Evolutionary conservation across 2,113 vertebrate species (phyloP).

Genomic region (Coregonus clupeaformis): DNA sequence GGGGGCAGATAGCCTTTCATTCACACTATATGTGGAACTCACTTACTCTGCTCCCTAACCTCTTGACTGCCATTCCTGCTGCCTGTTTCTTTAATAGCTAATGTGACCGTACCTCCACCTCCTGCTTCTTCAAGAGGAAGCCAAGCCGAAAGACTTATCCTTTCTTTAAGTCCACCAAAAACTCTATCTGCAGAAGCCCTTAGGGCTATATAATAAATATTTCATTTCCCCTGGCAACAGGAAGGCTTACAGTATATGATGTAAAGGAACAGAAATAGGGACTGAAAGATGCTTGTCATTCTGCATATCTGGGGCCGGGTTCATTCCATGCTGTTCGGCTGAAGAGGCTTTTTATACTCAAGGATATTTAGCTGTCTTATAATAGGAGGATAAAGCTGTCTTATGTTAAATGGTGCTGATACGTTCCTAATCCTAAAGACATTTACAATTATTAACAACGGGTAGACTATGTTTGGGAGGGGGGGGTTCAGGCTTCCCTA

Average conservation of each 20-base stretch:
- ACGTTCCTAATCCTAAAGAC: not conserved
- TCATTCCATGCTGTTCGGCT: slow-evolving; percentile 11
- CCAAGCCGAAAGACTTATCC: slow-evolving; percentile 57
- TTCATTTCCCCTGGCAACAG: slow-evolving; percentile 76
- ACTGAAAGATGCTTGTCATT: slow-evolving; percentile 56
- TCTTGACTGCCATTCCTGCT: slow-evolving; percentile 22
- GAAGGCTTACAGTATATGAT: slow-evolving; percentile 62
- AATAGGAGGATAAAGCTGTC: not conserved
- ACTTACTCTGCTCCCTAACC: not conserved
- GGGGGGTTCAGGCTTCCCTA: too few species aligned
- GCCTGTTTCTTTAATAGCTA: not conserved
- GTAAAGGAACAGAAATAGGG: slow-evolving; percentile 53
- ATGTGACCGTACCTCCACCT: slow-evolving; percentile 49
- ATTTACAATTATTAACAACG: too few species aligned
- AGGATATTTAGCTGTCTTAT: not conserved
- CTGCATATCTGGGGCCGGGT: slow-evolving; percentile 33
- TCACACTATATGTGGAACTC: not conserved
- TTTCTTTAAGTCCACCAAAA: slow-evolving; percentile 57
- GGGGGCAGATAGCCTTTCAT: not conserved
- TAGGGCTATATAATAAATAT: slow-evolving; percentile 72
- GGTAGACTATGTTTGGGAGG: too few species aligned
- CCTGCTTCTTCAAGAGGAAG: slow-evolving; percentile 45
- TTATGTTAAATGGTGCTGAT: not conserved
- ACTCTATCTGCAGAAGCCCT: slow-evolving; percentile 49
- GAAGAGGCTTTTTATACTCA: not conserved